These are phyloP conservation scores for Polylopha cassiicola DNA, from an alignment of 2,888 invertebrate species.

Conservation along the genomic window DNA sequence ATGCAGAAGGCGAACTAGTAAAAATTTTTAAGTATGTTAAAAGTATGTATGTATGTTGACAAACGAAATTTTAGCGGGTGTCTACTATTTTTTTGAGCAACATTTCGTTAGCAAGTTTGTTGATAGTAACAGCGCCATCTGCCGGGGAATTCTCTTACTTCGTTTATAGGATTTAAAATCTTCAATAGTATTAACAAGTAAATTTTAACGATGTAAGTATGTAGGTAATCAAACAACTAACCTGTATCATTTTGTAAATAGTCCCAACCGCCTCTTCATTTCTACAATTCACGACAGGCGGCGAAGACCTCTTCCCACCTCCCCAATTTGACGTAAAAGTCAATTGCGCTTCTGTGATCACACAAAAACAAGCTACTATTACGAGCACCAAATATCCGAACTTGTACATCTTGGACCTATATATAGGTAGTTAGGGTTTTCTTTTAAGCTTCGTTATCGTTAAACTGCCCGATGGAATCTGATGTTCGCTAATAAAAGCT, in stretches of 20 bases:
- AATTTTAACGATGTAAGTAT: too few relatives aligned
- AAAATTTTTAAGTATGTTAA: too few relatives aligned
- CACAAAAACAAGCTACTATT: constrained; percentile 40
- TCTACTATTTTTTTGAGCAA: too few relatives aligned
- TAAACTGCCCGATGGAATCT: constrained; percentile 1
- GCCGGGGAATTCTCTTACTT: too few relatives aligned
- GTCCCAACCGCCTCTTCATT: constrained; percentile 53
- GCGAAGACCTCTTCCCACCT: constrained; percentile 53
- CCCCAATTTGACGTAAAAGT: constrained; percentile 79
- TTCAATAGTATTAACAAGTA: background rate
- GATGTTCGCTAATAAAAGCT: too few relatives aligned
- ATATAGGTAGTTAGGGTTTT: background rate
- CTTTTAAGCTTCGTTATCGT: too few relatives aligned
- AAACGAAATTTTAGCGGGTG: too few relatives aligned
- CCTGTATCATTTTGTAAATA: constrained; percentile 63
- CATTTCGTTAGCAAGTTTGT: too few relatives aligned
- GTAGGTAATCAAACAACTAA: constrained; percentile 26
- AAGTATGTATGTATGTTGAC: too few relatives aligned
- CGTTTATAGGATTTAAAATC: too few relatives aligned
- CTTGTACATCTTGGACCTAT: constrained; percentile 42
- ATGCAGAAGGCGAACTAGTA: too few relatives aligned
- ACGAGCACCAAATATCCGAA: constrained; percentile 38
- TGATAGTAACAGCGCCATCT: too few relatives aligned
- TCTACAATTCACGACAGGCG: constrained; percentile 46
- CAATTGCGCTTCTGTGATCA: constrained; percentile 61